A percentile compares a stretch with the other conserved stretches of the same genome.
Conservation (phyloP, 2,888 invertebrate species). For the Agrotis ipsilon region DNA sequence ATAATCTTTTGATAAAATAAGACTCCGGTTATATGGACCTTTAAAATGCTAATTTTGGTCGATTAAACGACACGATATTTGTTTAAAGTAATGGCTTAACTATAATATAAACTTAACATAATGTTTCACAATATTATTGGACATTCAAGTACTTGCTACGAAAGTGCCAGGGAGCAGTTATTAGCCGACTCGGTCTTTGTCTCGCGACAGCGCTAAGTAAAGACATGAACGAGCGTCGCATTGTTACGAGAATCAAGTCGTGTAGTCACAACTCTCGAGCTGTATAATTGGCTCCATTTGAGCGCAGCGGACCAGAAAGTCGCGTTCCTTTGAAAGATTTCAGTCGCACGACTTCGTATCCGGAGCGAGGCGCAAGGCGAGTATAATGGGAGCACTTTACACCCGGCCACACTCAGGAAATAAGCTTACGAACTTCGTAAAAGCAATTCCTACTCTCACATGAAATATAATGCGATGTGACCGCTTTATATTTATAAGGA, state of each 20-base stretch:
- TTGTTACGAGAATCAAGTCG: constrained; percentile 50
- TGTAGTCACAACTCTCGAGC: constrained; percentile 64
- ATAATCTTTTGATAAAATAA: constrained; percentile 3
- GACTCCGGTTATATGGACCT: neutral
- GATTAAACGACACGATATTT: constrained; percentile 2
- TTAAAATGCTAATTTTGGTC: neutral
- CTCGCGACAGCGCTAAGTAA: constrained; percentile 45
- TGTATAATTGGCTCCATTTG: constrained; percentile 82
- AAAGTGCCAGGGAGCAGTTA: constrained; percentile 25
- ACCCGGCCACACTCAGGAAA: constrained; percentile 89
- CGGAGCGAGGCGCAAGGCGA: constrained; percentile 71
- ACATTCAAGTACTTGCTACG: neutral
- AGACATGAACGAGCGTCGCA: constrained; percentile 59
- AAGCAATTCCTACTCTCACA: constrained; percentile 89
- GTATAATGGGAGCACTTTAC: constrained; percentile 90
- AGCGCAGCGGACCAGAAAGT: constrained; percentile 84
- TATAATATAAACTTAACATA: neutral
- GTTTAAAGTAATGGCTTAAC: neutral
- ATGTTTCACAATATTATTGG: constrained; percentile 17
- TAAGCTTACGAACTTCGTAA: constrained; percentile 91
- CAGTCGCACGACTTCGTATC: constrained; percentile 77
- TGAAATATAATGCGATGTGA: constrained; percentile 89
- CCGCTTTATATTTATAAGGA: constrained; percentile 90
- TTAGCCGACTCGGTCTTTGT: constrained; percentile 39
- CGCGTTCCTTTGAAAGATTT: constrained; percentile 83